Conservation (phyloP, 2,113 vertebrate species). For the Urocynchramus pylzowi region DNA sequence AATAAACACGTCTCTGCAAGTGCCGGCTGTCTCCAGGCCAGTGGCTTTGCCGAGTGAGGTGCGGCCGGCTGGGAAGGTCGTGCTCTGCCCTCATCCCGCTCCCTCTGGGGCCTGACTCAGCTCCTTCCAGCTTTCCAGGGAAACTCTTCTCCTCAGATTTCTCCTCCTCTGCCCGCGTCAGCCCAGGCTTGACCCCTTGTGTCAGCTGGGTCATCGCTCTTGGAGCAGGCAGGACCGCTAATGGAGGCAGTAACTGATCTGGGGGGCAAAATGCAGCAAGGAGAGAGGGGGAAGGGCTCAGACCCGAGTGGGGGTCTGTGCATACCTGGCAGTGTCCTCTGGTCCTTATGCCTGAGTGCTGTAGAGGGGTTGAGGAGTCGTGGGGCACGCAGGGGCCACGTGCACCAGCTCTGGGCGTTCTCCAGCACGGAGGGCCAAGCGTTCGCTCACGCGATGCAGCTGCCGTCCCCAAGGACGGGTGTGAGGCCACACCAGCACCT, state of each 20-base stretch:
- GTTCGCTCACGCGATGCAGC: neutral
- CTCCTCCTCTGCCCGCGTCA: neutral
- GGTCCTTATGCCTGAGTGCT: accelerated
- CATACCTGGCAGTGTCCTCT: accelerated
- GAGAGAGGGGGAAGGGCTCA: neutral
- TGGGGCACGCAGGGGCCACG: neutral
- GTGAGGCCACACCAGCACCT: neutral
- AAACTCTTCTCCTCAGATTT: neutral
- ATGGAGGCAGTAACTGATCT: neutral
- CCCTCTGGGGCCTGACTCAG: neutral
- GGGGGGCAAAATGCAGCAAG: neutral
- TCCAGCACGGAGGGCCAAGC: neutral
- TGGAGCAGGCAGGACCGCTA: accelerated
- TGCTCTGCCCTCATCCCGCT: neutral
- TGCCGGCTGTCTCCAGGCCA: neutral
- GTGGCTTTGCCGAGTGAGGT: neutral
- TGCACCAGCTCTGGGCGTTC: neutral
- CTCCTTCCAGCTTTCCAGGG: neutral
- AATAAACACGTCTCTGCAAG: slow-evolving; percentile 60
- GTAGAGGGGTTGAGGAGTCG: neutral
- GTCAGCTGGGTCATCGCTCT: neutral
- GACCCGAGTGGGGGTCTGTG: accelerated
- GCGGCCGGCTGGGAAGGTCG: neutral
- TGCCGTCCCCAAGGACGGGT: neutral
- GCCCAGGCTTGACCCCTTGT: neutral